Conservation (phyloP, 2,888 invertebrate genomes). For the Theodoxus fluviatilis region DNA sequence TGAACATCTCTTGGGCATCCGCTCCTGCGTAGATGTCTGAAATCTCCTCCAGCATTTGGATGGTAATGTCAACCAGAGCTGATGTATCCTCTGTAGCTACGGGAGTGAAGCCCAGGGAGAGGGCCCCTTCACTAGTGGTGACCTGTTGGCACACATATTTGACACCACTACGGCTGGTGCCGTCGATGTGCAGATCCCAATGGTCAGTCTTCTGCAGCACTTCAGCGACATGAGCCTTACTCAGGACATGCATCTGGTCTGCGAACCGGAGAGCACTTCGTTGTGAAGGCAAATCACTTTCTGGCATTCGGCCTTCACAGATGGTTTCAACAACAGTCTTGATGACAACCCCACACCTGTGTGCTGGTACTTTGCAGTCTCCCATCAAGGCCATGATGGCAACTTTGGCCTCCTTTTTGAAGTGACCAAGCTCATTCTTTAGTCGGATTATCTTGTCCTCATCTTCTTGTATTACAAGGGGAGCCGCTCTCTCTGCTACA, state of each 20-base stretch:
- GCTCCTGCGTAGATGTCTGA: not conserved
- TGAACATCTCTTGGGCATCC: not conserved
- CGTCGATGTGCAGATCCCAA: conserved; percentile 7
- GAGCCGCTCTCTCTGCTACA: too few relatives aligned
- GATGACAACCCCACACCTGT: too few relatives aligned
- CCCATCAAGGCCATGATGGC: too few relatives aligned
- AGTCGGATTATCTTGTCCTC: too few relatives aligned
- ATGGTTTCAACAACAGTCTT: too few relatives aligned
- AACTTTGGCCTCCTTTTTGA: too few relatives aligned
- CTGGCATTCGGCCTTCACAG: too few relatives aligned
- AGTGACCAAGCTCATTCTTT: too few relatives aligned
- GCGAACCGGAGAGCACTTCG: conserved; percentile 13
- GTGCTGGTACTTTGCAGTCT: too few relatives aligned
- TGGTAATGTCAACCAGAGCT: not conserved
- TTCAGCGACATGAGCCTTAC: conserved; percentile 19
- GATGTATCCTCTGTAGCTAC: not conserved
- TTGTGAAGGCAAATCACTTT: not conserved
- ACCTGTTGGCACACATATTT: conserved; percentile 4
- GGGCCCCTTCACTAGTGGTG: not conserved
- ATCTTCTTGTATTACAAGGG: too few relatives aligned
- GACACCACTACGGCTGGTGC: conserved; percentile 14
- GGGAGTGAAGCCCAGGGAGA: conserved; percentile 4
- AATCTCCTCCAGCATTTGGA: conserved; percentile 16
- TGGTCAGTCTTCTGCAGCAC: not conserved
- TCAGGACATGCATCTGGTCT: conserved; percentile 14